Base-by-base conservation (phyloP, 2,888 invertebrate genomes). In the Aricia artaxerxes region DNA sequence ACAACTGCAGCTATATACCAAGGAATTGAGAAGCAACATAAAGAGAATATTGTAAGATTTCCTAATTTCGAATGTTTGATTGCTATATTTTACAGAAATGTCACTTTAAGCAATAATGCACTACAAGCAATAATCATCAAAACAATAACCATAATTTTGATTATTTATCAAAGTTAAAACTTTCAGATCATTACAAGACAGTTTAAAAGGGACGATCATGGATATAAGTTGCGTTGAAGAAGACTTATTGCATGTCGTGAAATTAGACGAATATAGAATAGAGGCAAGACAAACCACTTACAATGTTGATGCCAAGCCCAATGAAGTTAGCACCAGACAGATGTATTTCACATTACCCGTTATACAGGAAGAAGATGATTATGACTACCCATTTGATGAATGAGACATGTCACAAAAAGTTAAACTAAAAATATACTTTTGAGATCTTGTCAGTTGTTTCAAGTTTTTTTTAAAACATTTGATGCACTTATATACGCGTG, bases 11-110 rank as follows among this genome's bases (percentile, higher is more conserved):
- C 94, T 95, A 81, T 96, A 96, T 9, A 91, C 93, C 82, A 92
- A 95, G 81, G 95, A 95, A 82, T 88, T 97, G 78, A 89, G 89
- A 60, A 91, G 89, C 69, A 96, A 96, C 87, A 93, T 96, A 69
- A 91, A 95, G 75, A 95, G 94, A 82, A 95, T 96, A 73, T 96
- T 94, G 96, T 96, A 88, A 49, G 49, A 49, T 49, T 49, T 49
- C 49, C 49, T 49, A 11, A 2, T 11, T 49, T 49, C 49, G 49
- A 9, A 44, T 44, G 44, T 9, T 9, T 44, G 40, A 7, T 44
- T 49, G 9, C 49, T 49, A 49, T 49, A 49, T 49, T 49, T 40
- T 40, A 40, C 6, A 40, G 40, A 40, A 5, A 40, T 40, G 6
- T 40, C 40, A 40, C 40, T 40, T 40, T 4, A 4, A n/a, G n/a